phyloP scores from a whole-genome alignment of 1,140 invertebrate species.

The Lanistes nyassanus region DNA sequence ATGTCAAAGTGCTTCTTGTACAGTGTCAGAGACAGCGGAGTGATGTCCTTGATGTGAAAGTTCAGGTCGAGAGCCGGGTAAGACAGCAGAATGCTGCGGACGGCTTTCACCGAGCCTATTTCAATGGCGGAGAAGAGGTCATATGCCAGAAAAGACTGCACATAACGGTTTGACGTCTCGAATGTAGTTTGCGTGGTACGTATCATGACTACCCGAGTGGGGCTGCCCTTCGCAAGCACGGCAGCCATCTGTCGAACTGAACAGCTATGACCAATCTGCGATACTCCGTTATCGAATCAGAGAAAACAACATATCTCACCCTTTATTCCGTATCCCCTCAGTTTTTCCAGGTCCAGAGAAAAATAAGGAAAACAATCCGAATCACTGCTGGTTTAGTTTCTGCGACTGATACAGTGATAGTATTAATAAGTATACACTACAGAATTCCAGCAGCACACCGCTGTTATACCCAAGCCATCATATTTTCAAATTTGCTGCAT shows the following conservation, averaged over 20 bases:
- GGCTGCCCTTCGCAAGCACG: slow-evolving; percentile 31
- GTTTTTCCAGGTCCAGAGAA: too few species aligned
- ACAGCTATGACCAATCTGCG: too few species aligned
- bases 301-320: too few species aligned
- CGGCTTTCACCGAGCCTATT: slow-evolving; percentile 37
- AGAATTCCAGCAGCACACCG: too few species aligned
- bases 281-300: too few species aligned
- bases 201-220: slow-evolving; percentile 27
- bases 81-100: slow-evolving; percentile 53
- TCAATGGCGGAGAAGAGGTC: slow-evolving; percentile 56
- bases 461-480: too few species aligned
- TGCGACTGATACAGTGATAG: too few species aligned
- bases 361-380: too few species aligned
- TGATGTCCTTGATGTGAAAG: slow-evolving; percentile 57
- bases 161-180: slow-evolving; percentile 56
- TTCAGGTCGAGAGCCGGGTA: slow-evolving; percentile 61
- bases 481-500: too few species aligned
- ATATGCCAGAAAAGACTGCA: slow-evolving; percentile 55
- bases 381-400: too few species aligned
- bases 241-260: slow-evolving; percentile 11
- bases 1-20: slow-evolving; percentile 59
- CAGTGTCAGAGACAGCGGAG: slow-evolving; percentile 55
- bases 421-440: too few species aligned
- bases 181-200: slow-evolving; percentile 48
- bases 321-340: too few species aligned